phyloP scores from a whole-genome alignment of 2,797 vertebrate species.

The Anguilla pacifica region DNA sequence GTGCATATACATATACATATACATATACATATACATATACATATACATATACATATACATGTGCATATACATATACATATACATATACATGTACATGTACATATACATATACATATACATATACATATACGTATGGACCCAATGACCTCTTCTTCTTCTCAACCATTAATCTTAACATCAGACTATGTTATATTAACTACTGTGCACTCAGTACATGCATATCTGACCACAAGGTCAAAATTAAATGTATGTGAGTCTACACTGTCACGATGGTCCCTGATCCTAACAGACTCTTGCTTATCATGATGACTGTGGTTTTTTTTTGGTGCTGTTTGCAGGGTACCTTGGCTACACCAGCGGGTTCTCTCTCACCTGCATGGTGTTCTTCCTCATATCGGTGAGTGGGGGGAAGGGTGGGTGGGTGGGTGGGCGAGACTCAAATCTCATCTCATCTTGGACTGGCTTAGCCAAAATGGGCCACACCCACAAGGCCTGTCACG shows the following conservation, averaged over 20 bases:
- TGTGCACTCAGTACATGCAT: no score
- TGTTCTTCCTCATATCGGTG: slow-evolving; percentile 94
- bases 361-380: slow-evolving; percentile 95
- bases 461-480: neutral
- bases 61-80: no score
- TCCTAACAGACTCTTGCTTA: slow-evolving; percentile 1
- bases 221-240: no score
- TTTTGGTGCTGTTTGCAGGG: slow-evolving; percentile 67
- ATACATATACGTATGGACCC: no score
- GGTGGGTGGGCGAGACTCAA: neutral
- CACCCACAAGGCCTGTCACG: neutral
- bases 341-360: slow-evolving; percentile 96
- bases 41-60: no score
- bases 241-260: neutral
- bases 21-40: no score
- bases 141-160: no score
- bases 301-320: slow-evolving; percentile 11
- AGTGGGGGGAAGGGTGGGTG: slow-evolving; percentile 59
- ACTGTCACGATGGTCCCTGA: neutral
- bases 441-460: neutral
- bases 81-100: no score
- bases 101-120: no score
- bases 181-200: no score
- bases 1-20: no score
- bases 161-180: neutral